Evolutionary conservation across 2,888 invertebrate genomes (phyloP), one percentile per base, ranked within the genome.

Genomic region (Pammene aurita): DNA sequence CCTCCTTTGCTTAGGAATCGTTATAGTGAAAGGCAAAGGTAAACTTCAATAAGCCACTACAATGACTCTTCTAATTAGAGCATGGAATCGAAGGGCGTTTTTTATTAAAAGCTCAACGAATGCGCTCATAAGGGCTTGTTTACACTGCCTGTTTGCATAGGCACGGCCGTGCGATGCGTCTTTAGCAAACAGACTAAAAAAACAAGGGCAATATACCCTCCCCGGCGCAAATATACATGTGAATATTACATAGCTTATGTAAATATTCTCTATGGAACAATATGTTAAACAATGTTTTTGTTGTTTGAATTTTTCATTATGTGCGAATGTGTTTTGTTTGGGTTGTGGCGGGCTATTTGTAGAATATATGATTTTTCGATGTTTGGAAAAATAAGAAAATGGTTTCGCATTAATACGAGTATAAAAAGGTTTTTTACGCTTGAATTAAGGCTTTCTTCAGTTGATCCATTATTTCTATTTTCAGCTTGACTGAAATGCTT

Each of bases 101-200:
- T 67, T 88, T 85, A 86, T 84, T 85, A 84, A 86, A 84, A 84
- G 80, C 75, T 72, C 75, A 74, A 73, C 79, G 80, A 80, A 84
- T 86, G 84, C 86, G 86, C 84, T 84, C 88, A 89, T 91, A 89
- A 89, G 87, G 87, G 83, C 78, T 63, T 91, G 89, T 92, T 91
- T 91, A 87, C 89, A 86, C 82, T 84, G 78, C 62, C 74, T 91
- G 90, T 91, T 92, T 88, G 84, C 82, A 80, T 86, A 92, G 89
- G 89, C 86, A 75, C 84, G 85, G 83, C 84, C 87, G 87, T 89
- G 89, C 87, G 88, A 91, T 90, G 90, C 91, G 89, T 87, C 91
- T 92, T 89, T 79, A 80, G 87, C 85, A 91, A 92, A 91, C 89
- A 92, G 73, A 83, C 84, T 91, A 87, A 91, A 92, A 92, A 92